Percentiles rank a stretch among this genome's conserved stretches.
These are phyloP conservation scores for Aphrophora alni DNA, from an alignment of 2,888 invertebrate species.

Conservation along the genomic window DNA sequence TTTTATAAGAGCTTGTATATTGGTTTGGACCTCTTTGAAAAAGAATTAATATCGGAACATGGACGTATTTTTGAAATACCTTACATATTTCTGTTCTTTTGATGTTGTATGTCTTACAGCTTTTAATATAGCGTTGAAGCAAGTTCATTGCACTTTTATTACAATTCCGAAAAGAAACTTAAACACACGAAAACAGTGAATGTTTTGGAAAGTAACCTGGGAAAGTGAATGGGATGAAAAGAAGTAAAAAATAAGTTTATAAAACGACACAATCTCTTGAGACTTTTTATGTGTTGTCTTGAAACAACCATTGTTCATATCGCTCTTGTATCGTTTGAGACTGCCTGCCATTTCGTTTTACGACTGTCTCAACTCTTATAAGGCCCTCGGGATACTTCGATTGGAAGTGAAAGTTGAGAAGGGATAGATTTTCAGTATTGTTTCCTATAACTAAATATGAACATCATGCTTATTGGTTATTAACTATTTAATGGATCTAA, in stretches of 20 bases:
- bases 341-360: background rate
- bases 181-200: background rate
- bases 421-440: background rate
- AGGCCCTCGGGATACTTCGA: background rate
- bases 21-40: background rate
- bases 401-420: background rate
- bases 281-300: background rate
- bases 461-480: no score
- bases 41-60: constrained; percentile 1
- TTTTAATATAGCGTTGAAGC: background rate
- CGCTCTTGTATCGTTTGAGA: background rate
- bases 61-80: background rate
- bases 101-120: background rate
- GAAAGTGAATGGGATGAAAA: background rate
- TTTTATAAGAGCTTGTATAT: background rate
- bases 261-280: background rate
- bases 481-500: no score
- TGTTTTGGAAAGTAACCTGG: background rate
- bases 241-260: background rate
- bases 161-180: background rate
- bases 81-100: background rate
- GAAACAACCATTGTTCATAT: background rate
- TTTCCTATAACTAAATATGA: background rate
- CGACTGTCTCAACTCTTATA: background rate
- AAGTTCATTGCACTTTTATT: background rate